Base-by-base conservation (phyloP, 2,888 invertebrate species). In the Cryptus viduatorius region DNA sequence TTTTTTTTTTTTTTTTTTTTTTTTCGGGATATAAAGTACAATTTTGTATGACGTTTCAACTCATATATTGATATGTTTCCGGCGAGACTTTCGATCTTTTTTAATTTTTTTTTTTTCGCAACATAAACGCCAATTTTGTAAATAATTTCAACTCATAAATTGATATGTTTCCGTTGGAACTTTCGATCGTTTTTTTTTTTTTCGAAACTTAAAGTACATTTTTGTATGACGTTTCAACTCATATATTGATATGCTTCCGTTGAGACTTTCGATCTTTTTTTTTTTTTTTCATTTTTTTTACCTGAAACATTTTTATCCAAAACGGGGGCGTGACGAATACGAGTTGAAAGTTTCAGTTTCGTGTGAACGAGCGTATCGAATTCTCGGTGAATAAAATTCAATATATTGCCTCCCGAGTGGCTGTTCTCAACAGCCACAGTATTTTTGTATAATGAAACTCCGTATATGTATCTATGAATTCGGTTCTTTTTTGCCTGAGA, bases 371-470 rank as follows among this genome's bases (percentile, higher is more conserved):
- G 82, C 82, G 71, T 50, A 82, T 82, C 81, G 76, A 61, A 84
- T 75, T 69, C 71, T 48, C 72, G 79, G 65, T 84, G 82, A 84
- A 84, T 84, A 84, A 84, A 82, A 84, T 84, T 84, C 84, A 82
- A 84, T 84, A 82, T 84, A 84, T 79, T 75, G 64, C 64, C 56
- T 76, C 67, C 68, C 67, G 53, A 53, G 75, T 59, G 53, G 29
- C 50, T 19, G 59, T 73, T 48, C 46, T 1, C 10, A 37, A 79
- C 61, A 42, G 56, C 8, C 53, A 48, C 42, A 56, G 42, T 75
- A 75, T 84, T 83, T 68, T 14, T 69, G 37, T 46, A 4, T 19
- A 68, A 24, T 24, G 24, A 42, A 19, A 8, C 16, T 5, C 12
- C 42, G 14, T 42, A 81, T 56, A 68, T 76, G 31, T 65, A 69